A percentile compares a stretch with the other conserved stretches of the same genome.
Conservation (phyloP, 2,113 vertebrate genomes). For the Macroglossus sobrinus region DNA sequence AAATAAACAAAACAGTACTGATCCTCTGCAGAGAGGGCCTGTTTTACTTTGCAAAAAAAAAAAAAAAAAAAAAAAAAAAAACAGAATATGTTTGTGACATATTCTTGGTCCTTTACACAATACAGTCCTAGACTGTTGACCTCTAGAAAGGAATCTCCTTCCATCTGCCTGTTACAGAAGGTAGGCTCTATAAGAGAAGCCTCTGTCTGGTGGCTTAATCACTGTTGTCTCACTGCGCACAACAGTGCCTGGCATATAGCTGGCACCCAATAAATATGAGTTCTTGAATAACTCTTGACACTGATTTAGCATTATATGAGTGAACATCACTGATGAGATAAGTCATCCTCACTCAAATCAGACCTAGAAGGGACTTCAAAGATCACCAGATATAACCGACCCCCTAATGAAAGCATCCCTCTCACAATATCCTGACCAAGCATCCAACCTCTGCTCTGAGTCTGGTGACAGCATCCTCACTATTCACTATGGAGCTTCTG, state of each 20-base stretch:
- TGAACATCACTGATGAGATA: neutral
- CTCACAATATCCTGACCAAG: neutral
- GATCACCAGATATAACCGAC: neutral
- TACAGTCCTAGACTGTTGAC: neutral
- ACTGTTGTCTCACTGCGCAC: neutral
- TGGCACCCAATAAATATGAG: neutral
- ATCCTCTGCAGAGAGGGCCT: neutral
- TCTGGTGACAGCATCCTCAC: neutral
- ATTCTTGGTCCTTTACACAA: neutral
- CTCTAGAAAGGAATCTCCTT: neutral
- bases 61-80: no score
- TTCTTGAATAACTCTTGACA: neutral
- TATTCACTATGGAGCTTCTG: neutral
- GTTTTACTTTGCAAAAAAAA: neutral
- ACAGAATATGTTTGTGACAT: neutral
- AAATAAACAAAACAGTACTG: neutral
- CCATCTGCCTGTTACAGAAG: neutral
- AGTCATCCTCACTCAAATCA: neutral
- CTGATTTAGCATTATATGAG: neutral
- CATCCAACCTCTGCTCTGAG: neutral
- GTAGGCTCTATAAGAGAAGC: neutral
- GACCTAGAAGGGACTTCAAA: neutral
- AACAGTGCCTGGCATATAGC: neutral
- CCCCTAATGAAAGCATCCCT: neutral
- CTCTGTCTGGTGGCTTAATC: neutral